Evolutionary conservation across 2,888 invertebrate species (phyloP), one percentile per base, ranked within the genome.

Genomic region (Lasioglossum pauxillum): DNA sequence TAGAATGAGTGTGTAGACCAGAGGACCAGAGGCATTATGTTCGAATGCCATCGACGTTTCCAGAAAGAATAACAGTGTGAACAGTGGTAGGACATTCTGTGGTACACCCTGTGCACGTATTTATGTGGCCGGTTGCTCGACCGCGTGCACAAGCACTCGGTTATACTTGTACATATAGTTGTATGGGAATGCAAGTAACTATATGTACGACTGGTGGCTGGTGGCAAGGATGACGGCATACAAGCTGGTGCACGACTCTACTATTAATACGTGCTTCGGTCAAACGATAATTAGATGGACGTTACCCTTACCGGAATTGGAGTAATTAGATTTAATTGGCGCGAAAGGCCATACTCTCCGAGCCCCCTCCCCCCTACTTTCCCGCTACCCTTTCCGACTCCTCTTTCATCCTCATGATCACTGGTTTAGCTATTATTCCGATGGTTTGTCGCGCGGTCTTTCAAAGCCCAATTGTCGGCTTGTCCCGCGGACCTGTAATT

Each of bases 241-340:
- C 78, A 75, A 78, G 69, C 80, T 27, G 75, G 79, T 78, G 57
- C 75, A 81, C 88, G 87, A 77, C 87, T 86, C 89, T 82, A 86
- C 90, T 92, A 93, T 94, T 94, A 94, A 93, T 93, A 93, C 91
- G 89, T 93, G 92, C 93, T 93, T 92, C 91, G 92, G 92, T 92
- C 92, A 89, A 93, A 93, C 93, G 89, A 91, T 93, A 93, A 94
- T 94, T 94, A 94, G 93, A 94, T 94, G 94, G 93, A 93, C 93
- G 93, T 93, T 93, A 93, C 92, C 92, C 93, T 93, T 91, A 88
- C 92, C 92, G 91, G 92, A 94, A 93, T 94, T 94, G 92, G 91
- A 93, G 92, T 94, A 94, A 94, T 94, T 94, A 93, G 91, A 93
- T 93, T 93, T 94, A 94, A 94, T 94, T 94, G 94, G 90, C 89